These are phyloP conservation scores for Tricholauxania praeusta DNA, from an alignment of 2,888 invertebrate species.

Conservation along the genomic window DNA sequence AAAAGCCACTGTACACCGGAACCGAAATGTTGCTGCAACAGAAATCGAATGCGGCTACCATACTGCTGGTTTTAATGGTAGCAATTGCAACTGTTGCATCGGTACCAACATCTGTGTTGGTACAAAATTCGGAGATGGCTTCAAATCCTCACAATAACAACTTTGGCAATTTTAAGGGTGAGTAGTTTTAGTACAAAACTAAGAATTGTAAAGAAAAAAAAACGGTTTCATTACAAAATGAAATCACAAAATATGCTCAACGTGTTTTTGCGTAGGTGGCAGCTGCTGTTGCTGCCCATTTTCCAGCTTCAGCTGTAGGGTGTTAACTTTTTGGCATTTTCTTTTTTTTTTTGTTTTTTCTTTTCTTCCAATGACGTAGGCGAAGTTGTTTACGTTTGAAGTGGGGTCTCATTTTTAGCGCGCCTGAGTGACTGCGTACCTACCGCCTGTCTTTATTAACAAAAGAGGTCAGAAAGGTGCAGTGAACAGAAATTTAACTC, in stretches of 20 bases:
- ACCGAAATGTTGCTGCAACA: slow-evolving; percentile 25
- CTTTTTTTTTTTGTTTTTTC: not conserved
- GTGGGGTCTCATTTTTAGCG: no score
- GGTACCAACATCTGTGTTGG: slow-evolving; percentile 66
- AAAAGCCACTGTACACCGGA: slow-evolving; percentile 2
- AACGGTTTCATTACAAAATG: not conserved
- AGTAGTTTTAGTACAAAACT: slow-evolving; percentile 1
- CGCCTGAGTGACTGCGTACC: no score
- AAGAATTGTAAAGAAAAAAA: not conserved
- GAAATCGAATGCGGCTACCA: slow-evolving; percentile 36
- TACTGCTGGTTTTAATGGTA: slow-evolving; percentile 49
- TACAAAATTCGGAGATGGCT: slow-evolving; percentile 63
- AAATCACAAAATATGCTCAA: not conserved
- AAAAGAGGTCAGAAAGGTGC: no score
- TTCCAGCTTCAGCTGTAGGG: no score
- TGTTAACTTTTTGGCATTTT: no score
- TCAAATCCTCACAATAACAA: slow-evolving; percentile 51
- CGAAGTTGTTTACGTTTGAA: no score
- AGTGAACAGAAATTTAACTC: no score
- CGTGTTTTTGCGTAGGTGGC: not conserved
- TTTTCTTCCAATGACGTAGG: not conserved
- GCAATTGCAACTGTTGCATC: slow-evolving; percentile 58
- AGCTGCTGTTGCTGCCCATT: no score
- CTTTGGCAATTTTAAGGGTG: slow-evolving; percentile 29
- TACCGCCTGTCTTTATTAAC: no score